Evolutionary conservation across 92 coral and sea anemone genomes (phyloP), one percentile per base, ranked within the genome.

Genomic region (Muricea muricata): DNA sequence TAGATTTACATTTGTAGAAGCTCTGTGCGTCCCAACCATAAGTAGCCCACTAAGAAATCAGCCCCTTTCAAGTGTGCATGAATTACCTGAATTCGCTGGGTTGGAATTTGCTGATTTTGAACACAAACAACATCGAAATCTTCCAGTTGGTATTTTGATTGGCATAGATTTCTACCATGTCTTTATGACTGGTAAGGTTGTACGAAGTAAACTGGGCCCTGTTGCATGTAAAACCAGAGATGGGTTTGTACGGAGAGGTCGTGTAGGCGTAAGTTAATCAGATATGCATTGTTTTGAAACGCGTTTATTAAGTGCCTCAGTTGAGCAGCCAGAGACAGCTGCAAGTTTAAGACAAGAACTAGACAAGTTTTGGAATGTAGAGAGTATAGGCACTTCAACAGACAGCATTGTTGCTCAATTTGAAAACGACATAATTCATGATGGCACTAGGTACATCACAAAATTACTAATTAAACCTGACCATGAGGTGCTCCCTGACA

Each of bases 251-350:
- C 76, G 32, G 1, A 37, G 76, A 12, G 76, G 76, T 31, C 45
- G 48, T 1, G 3, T 69, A 2, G 48, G 45, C 2, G 7, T 50
- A 69, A 7, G 34, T 29, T 9, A 9, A 21, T 69, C 48, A 3
- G 76, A 69, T 20, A 31, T 31, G 48, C 76, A 69, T 69, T 69
- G 76, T n/a, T 12, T 52, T 13, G 76, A 69, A 37, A 69, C 76
- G 35, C 46, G 35, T 69, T 69, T 34, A 17, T 4, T 65, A 3
- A 32, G 73, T 4, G 3, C 37, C 28, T 21, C 73, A 3, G 37
- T 31, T 1, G 21, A 69, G 14, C 58, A 13, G 4, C 4, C 2
- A 39, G 45, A 39, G 18, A n/a, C n/a, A n/a, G n/a, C n/a, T n/a
- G 37, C 8, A 25, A 18, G 30, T n/a, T n/a, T n/a, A n/a, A n/a